Base-by-base conservation (phyloP, 1,140 invertebrate species). In the Heliothis subflexa region DNA sequence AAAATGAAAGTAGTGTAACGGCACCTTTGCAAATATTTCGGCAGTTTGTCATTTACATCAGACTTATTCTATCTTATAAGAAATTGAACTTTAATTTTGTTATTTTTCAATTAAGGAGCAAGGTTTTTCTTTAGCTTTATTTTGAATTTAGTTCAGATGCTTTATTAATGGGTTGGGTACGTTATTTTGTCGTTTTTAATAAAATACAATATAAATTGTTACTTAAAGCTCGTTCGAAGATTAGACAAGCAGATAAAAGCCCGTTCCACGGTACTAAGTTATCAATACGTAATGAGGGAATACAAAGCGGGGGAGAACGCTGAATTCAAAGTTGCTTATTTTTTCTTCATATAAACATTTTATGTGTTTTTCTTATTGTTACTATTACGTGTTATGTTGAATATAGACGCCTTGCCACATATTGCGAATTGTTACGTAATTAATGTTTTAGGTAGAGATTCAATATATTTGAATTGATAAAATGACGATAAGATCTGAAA, bases 211-310 rank as follows among this genome's bases (percentile, higher is more conserved):
- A 50, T 62, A 33, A 55, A 13, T 40, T 25, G 50, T 57, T 77
- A 55, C 47, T 68, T 77, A 55, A 78, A 50, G 66, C 55, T 70
- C 28, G 68, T 13, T 47, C 62, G 45, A 77, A 66, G 74, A 77
- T 77, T 77, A 66, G 47, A 62, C 66, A 49, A 47, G 55, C 52
- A 70, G 55, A 78, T 71, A 78, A 57, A 70, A 78, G 64, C 62
- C 66, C 76, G 64, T 71, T 71, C 66, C 54, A 21, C 76, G 52
- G 45, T 49, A 61, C 61, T 55, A 68, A 66, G 49, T 55, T 61
- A 68, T 78, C 54, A 78, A 78, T 78, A 78, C 66, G 33, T 78
- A 70, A 78, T 70, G 76, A 78, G 62, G 40, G 66, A 54, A 71
- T 50, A 71, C 76, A 71, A 59, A 21, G 66, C 76, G 76, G 61